These are phyloP conservation scores for Pogonophryne albipinna DNA, from an alignment of 2,797 vertebrate species.

Conservation along the genomic window DNA sequence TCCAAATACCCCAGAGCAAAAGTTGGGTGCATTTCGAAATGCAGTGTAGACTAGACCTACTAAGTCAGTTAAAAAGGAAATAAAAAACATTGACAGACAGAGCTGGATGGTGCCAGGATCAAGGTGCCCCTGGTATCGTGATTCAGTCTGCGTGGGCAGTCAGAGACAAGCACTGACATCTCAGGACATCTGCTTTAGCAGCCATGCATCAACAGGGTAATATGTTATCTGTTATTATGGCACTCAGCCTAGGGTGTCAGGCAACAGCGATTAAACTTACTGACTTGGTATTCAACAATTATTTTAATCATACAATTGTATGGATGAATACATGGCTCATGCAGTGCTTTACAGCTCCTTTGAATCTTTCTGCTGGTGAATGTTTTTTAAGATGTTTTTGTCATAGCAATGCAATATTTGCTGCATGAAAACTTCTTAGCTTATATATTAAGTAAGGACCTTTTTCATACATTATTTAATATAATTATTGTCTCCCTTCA, in stretches of 20 bases:
- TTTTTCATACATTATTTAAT: not conserved
- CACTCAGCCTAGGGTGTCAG: conserved; percentile 18
- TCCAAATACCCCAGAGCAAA: not conserved
- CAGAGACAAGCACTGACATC: conserved; percentile 66
- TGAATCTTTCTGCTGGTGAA: not conserved
- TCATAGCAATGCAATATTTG: not conserved
- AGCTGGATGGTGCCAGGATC: conserved; percentile 55
- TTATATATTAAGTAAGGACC: not conserved
- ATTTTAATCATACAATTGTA: conserved; percentile 16
- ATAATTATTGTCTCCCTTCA: not conserved
- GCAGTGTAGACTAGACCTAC: not conserved
- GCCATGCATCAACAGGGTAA: conserved; percentile 54
- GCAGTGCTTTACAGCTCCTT: not conserved
- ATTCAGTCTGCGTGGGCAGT: conserved; percentile 72
- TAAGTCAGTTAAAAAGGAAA: not conserved
- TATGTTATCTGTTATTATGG: conserved; percentile 48
- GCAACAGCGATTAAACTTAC: conserved; percentile 46
- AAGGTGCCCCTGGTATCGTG: conserved; percentile 64
- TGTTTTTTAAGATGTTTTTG: not conserved
- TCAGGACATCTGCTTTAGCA: conserved; percentile 70
- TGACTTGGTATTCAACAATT: conserved; percentile 19
- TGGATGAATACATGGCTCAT: conserved; percentile 6
- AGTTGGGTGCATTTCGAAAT: not conserved
- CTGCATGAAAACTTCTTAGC: not conserved
- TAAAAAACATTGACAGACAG: conserved; percentile 28